Percentiles rank a stretch among this genome's conserved stretches.
Evolutionary conservation across 2,797 vertebrate species (phyloP).

Genomic region (Antrozous pallidus): DNA sequence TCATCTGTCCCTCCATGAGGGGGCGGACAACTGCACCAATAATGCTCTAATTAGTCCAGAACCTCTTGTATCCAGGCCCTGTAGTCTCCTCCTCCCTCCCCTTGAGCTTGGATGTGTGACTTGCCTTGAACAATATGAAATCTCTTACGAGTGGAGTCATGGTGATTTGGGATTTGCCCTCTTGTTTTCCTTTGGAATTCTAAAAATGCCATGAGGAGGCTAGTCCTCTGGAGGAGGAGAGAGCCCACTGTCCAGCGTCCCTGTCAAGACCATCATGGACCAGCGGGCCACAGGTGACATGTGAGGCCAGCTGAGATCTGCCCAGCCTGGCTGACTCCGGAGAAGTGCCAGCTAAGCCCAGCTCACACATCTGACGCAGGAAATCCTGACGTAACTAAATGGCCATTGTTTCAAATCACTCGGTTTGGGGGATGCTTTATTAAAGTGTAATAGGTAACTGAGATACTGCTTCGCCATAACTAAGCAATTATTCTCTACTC

Average conservation of each 20-base stretch:
- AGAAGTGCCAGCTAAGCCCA: not conserved
- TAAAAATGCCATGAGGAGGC: not conserved
- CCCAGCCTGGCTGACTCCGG: not conserved
- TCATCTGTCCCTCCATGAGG: not conserved
- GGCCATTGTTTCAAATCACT: not conserved
- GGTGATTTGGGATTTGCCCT: not conserved
- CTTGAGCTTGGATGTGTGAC: not conserved
- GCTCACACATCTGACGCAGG: not conserved
- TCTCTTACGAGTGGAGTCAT: not conserved
- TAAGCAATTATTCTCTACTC: not conserved
- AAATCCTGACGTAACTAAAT: not conserved
- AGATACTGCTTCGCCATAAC: not conserved
- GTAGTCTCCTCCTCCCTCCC: not conserved
- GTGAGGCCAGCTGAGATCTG: not conserved
- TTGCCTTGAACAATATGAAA: not conserved
- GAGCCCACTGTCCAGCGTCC: not conserved
- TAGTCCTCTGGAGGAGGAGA: not conserved
- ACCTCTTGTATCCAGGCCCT: not conserved
- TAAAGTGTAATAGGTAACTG: not conserved
- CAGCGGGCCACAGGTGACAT: not conserved
- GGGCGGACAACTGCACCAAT: rapidly evolving
- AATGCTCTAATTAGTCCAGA: not conserved
- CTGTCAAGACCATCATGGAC: not conserved
- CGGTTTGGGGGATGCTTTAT: not conserved
- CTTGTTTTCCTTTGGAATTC: not conserved